A percentile compares a stretch with the other conserved stretches of the same genome.
Conservation (phyloP, 2,797 vertebrate species). For the Chiloscyllium punctatum region DNA sequence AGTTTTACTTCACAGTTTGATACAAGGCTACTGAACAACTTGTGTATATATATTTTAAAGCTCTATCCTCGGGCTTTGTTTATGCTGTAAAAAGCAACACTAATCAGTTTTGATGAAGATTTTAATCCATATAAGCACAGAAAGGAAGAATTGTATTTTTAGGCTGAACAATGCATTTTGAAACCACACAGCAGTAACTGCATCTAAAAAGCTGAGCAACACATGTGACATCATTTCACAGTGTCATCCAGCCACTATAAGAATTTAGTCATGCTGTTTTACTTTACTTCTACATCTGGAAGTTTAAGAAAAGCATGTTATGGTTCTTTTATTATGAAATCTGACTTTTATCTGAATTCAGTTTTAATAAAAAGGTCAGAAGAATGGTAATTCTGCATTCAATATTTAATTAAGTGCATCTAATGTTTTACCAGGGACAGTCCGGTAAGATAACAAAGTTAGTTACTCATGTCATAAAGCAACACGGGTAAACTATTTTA, state of each 20-base stretch:
- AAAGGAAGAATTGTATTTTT: not conserved
- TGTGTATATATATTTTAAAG: not conserved
- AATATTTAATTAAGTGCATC: not conserved
- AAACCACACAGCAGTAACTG: not conserved
- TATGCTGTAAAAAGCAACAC: not conserved
- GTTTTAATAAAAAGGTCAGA: not conserved
- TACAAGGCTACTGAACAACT: not conserved
- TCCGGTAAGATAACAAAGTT: not conserved
- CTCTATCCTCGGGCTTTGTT: not conserved
- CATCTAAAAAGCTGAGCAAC: not conserved
- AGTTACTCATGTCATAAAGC: not conserved
- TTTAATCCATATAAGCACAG: not conserved
- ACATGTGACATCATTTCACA: conserved; percentile 4
- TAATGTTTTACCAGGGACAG: conserved; percentile 17
- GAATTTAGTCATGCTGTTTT: conserved; percentile 25
- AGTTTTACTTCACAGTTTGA: not conserved
- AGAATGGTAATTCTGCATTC: conserved; percentile 12
- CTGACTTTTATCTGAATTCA: conserved; percentile 9
- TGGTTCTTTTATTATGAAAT: conserved; percentile 7
- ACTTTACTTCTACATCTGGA: conserved; percentile 32
- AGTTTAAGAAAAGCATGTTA: conserved; percentile 17
- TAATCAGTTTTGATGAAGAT: conserved; percentile 2
- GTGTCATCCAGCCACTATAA: not conserved
- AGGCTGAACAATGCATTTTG: not conserved
- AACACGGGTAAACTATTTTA: not conserved